Evolutionary conservation across 1,140 invertebrate species (phyloP).

Genomic region (Notospermus geniculatus): DNA sequence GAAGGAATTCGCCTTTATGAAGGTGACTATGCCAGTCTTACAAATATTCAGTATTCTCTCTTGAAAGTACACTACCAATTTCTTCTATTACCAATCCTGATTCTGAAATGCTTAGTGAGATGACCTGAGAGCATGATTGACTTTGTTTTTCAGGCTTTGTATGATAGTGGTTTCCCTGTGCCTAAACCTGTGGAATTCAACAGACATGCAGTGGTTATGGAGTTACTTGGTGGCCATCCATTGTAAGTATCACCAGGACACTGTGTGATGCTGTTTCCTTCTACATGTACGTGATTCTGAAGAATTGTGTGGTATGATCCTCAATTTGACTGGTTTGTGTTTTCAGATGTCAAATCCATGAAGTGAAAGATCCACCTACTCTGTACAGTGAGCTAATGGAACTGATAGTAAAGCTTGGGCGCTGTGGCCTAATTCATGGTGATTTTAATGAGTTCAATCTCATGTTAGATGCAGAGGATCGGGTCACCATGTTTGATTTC

Average conservation of each 20-base stretch:
- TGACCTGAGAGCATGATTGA: too few relatives aligned
- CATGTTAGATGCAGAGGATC: slow-evolving; percentile 67
- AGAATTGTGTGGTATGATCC: slow-evolving; percentile 1
- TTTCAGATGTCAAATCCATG: slow-evolving; percentile 75
- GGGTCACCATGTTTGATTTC: slow-evolving; percentile 94
- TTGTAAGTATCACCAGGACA: too few relatives aligned
- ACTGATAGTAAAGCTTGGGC: slow-evolving; percentile 84
- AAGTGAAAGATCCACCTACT: slow-evolving; percentile 72
- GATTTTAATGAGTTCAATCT: slow-evolving; percentile 93
- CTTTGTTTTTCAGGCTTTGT: slow-evolving; percentile 64
- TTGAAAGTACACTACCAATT: too few relatives aligned
- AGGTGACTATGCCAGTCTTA: slow-evolving; percentile 51
- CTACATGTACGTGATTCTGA: too few relatives aligned
- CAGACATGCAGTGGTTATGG: slow-evolving; percentile 96
- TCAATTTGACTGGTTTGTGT: not conserved
- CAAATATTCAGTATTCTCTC: not conserved
- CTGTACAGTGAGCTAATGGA: slow-evolving; percentile 96
- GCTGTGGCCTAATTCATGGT: slow-evolving; percentile 95
- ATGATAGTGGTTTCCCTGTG: slow-evolving; percentile 88
- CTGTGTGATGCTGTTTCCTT: too few relatives aligned
- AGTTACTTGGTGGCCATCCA: slow-evolving; percentile 70
- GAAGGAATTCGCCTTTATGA: slow-evolving; percentile 98
- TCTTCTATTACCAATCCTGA: too few relatives aligned
- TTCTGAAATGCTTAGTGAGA: not conserved
- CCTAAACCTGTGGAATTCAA: slow-evolving; percentile 94